Evolutionary conservation across 2,888 invertebrate genomes (phyloP).

Genomic region (Altica lythri): DNA sequence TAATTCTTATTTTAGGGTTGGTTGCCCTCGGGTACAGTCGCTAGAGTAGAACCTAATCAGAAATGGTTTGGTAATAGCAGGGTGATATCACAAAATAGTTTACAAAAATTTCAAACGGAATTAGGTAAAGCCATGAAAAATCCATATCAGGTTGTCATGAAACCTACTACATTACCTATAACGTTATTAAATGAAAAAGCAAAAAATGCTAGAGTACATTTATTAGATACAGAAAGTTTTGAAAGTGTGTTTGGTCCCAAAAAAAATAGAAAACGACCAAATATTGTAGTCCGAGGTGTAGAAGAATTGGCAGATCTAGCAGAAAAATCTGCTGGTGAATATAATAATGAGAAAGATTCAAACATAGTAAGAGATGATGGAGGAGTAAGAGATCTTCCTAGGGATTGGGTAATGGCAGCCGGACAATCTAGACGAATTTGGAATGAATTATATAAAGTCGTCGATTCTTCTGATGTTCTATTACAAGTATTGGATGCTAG

Average conservation of each 20-base stretch:
- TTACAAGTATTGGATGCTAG: slow-evolving; percentile 96
- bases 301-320: slow-evolving; percentile 76
- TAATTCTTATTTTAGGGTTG: slow-evolving; percentile 61
- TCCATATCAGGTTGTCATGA: slow-evolving; percentile 98
- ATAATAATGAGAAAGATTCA: slow-evolving; percentile 80
- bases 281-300: slow-evolving; percentile 74
- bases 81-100: slow-evolving; percentile 89
- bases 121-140: slow-evolving; percentile 92
- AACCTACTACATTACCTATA: slow-evolving; percentile 91
- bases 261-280: slow-evolving; percentile 88
- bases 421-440: slow-evolving; percentile 97
- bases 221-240: slow-evolving; percentile 94
- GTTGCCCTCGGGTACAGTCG: slow-evolving; percentile 85
- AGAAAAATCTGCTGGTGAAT: slow-evolving; percentile 73
- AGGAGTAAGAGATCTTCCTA: slow-evolving; percentile 78
- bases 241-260: slow-evolving; percentile 95
- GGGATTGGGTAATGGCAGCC: slow-evolving; percentile 94
- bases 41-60: slow-evolving; percentile 95
- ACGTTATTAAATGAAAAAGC: slow-evolving; percentile 91
- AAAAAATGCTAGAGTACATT: slow-evolving; percentile 88
- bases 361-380: slow-evolving; percentile 81
- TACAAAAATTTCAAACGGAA: slow-evolving; percentile 92
- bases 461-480: slow-evolving; percentile 97
- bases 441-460: slow-evolving; percentile 98
- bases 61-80: slow-evolving; percentile 99